Conservation (phyloP, 2,888 invertebrate species). For the Camptogramma bilineatum region DNA sequence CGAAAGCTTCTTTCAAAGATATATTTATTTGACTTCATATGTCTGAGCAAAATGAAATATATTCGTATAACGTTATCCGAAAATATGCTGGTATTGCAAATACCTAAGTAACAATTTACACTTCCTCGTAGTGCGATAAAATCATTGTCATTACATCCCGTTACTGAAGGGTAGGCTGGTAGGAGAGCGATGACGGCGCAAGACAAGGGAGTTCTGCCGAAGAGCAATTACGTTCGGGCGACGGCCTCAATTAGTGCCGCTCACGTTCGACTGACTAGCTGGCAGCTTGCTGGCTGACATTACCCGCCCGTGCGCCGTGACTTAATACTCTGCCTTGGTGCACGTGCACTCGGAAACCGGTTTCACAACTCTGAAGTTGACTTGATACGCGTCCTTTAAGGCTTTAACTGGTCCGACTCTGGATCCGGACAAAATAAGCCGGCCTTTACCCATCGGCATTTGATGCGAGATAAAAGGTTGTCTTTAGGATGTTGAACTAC, state of each 20-base stretch:
- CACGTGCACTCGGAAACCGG: slow-evolving; percentile 61
- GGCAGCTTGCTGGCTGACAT: slow-evolving; percentile 27
- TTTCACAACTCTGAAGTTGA: slow-evolving; percentile 38
- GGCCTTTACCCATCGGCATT: neutral
- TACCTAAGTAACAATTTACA: slow-evolving; percentile 35
- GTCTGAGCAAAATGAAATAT: slow-evolving; percentile 7
- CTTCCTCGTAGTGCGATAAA: slow-evolving; percentile 42
- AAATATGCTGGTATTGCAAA: slow-evolving; percentile 26
- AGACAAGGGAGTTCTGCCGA: slow-evolving; percentile 45
- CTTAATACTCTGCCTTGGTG: slow-evolving; percentile 45
- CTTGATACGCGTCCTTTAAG: slow-evolving; percentile 24
- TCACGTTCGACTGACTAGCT: slow-evolving; percentile 51
- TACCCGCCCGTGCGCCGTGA: slow-evolving; percentile 42
- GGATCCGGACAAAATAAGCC: slow-evolving; percentile 8
- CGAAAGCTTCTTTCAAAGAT: slow-evolving; percentile 10
- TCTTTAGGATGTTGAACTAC: too few species aligned
- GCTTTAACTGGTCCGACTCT: slow-evolving; percentile 21
- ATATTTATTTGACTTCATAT: slow-evolving; percentile 1
- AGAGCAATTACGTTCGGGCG: slow-evolving; percentile 53
- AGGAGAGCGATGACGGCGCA: slow-evolving; percentile 44
- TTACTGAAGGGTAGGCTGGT: slow-evolving; percentile 49
- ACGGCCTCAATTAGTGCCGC: slow-evolving; percentile 56
- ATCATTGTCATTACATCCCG: slow-evolving; percentile 54
- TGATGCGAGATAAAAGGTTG: neutral
- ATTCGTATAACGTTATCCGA: slow-evolving; percentile 19